phyloP scores from a whole-genome alignment of 30 jellyfish, hydroid and myxozoan species.

The Cassiopea xamachana region DNA sequence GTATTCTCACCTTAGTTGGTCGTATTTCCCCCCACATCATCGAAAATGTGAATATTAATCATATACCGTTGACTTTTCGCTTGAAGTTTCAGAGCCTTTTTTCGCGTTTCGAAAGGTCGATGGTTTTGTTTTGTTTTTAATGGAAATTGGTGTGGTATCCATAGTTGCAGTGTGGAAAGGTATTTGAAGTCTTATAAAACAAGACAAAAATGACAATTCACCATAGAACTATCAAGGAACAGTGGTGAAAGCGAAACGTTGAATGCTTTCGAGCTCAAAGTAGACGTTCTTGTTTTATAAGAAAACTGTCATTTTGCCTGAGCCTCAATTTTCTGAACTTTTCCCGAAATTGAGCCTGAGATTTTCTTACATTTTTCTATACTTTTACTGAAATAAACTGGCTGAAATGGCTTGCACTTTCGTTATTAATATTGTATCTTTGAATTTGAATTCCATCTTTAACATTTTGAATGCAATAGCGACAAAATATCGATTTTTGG shows the following conservation, averaged over 20 bases:
- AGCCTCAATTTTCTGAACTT: too few species aligned
- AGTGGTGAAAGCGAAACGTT: background rate
- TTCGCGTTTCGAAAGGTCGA: background rate
- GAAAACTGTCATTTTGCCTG: too few species aligned
- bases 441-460: too few species aligned
- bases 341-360: too few species aligned
- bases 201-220: background rate
- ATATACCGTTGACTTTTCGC: background rate
- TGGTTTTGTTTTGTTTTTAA: slow-evolving; percentile 1
- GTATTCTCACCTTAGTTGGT: background rate
- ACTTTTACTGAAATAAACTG: too few species aligned
- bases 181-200: background rate
- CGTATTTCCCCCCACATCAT: background rate
- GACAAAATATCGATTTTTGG: too few species aligned
- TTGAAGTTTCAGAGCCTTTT: background rate
- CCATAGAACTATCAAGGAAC: background rate
- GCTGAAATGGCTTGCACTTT: too few species aligned
- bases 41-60: background rate
- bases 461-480: too few species aligned
- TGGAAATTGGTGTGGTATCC: background rate
- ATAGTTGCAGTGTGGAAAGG: background rate
- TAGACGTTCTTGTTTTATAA: too few species aligned
- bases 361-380: too few species aligned
- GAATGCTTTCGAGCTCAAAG: background rate
- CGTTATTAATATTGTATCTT: too few species aligned